A percentile compares a stretch with the other conserved stretches of the same genome.
Conservation (phyloP, 2,888 invertebrate genomes). For the Monochamus alternatus region DNA sequence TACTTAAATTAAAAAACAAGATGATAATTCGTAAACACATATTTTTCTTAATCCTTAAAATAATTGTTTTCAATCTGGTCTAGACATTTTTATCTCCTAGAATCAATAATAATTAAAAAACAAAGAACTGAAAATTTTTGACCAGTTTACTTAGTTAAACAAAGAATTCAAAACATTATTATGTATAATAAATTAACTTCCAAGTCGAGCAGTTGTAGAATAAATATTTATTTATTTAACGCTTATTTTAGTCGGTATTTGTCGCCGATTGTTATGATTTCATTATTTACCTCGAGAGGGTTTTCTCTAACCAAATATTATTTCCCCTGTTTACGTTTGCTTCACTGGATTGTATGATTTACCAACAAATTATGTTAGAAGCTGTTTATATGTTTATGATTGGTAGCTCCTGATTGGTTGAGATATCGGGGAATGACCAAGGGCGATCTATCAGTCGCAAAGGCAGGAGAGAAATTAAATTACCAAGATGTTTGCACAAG, state of each 20-base stretch:
- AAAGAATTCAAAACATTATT: too few relatives aligned
- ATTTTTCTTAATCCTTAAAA: too few relatives aligned
- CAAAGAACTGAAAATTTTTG: too few relatives aligned
- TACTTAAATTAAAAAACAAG: too few relatives aligned
- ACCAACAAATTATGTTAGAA: conserved; percentile 46
- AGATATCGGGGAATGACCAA: conserved; percentile 45
- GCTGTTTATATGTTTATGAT: conserved; percentile 51
- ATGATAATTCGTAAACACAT: too few relatives aligned
- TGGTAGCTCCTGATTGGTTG: conserved; percentile 41
- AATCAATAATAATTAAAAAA: too few relatives aligned
- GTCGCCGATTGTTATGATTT: not conserved
- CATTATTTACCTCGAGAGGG: conserved; percentile 21
- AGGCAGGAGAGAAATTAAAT: conserved; percentile 57
- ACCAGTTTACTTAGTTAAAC: too few relatives aligned
- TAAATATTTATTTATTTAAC: conserved; percentile 4
- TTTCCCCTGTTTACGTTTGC: conserved; percentile 41
- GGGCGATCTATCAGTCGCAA: conserved; percentile 54
- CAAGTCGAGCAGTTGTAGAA: not conserved
- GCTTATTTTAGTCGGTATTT: conserved; percentile 6
- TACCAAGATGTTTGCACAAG: conserved; percentile 59
- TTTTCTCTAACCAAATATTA: conserved; percentile 30
- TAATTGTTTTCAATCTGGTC: too few relatives aligned
- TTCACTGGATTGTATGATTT: conserved; percentile 42
- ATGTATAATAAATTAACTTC: not conserved
- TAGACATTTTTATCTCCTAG: too few relatives aligned